Evolutionary conservation across 1,140 invertebrate species (phyloP), one percentile per base, ranked within the genome.

Genomic region (Tetraneura akinire): DNA sequence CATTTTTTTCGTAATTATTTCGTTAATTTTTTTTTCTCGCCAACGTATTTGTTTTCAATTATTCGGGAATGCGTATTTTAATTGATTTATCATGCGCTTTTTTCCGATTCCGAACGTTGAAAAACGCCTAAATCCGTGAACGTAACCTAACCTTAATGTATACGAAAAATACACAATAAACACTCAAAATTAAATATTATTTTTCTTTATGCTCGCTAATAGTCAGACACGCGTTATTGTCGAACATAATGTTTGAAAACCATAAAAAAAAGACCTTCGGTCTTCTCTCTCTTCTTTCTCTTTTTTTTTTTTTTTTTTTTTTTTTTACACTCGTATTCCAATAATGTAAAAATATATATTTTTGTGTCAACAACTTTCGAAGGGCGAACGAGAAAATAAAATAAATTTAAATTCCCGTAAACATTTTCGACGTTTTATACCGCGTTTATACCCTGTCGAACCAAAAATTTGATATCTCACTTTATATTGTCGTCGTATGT

Each of bases 61-160:
- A 57, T 29, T 76, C 29, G 32, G 68, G 47, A 51, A n/a, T n/a
- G n/a, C n/a, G n/a, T 51, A 49, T 51, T 37, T 49, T 29, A 71
- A 51, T 51, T 51, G 29, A 51, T 37, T n/a, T n/a, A n/a, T n/a
- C n/a, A 37, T 21, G 23, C 16, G 23, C 16, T n/a, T 18, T 71
- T 3, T 37, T 71, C 21, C 23, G 4, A 16, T 29, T 71, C 9
- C 0, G 23, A 71, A 71, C 29, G 29, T 45, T 26, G 47, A 49
- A 29, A 68, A 47, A 6, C 23, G 37, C 21, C 21, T 45, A 21
- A 71, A 68, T 1, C 42, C 21, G 64, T 18, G 3, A 16, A 45
- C 18, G 10, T n/a, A n/a, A n/a, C n/a, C 13, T 5, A 8, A 14
- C 45, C 9, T 51, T 26, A 51, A 1, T 32, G 16, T 71, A 26